Evolutionary conservation across 1,140 invertebrate species (phyloP), one percentile per base, ranked within the genome.

Genomic region (Phymastichus coffea): DNA sequence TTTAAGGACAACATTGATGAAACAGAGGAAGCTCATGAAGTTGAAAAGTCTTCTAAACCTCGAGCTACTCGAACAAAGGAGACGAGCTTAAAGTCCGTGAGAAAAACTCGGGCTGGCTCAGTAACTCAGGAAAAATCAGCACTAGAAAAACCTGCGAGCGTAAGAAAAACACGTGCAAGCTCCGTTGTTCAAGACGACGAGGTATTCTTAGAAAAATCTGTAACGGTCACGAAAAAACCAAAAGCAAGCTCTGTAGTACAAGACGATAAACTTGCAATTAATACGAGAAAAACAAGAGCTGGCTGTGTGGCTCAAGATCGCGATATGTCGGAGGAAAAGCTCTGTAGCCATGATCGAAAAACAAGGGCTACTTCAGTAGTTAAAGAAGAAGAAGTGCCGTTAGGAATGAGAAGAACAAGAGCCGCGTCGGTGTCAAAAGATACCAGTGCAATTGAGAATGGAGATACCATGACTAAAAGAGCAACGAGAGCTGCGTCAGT

Each of bases 401-500:
- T 12, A 56, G 40, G 6, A 33, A 7, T 33, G 28, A 6, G 6
- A 48, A 51, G n/a, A 40, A 64, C n/a, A 28, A 22, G 52, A 15
- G 30, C 9, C 20, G 40, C 52, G 41, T 63, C 63, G 2, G 47
- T 65, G 19, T 19, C 46, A 4, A 65, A 65, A 44, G 64, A 68
- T 14, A 33, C 15, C 8, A 56, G 10, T 38, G 44, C 1, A 37
- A 37, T 41, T 7, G n/a, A 46, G 14, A 37, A 58, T 2, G 8
- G 26, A 2, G 44, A 30, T 4, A 30, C 15, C 10, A 20, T 52
- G 1, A 6, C 26, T 1, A 63, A 47, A 48, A 65, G 54, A 52
- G 51, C 26, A 17, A 66, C 60, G 4, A 66, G 69, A 38, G 54
- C 56, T 17, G 41, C 57, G 1, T 73, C 69, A 1, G 14, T 70